These are phyloP conservation scores for Thera obeliscata DNA, from an alignment of 2,888 invertebrate genomes.

Conservation along the genomic window DNA sequence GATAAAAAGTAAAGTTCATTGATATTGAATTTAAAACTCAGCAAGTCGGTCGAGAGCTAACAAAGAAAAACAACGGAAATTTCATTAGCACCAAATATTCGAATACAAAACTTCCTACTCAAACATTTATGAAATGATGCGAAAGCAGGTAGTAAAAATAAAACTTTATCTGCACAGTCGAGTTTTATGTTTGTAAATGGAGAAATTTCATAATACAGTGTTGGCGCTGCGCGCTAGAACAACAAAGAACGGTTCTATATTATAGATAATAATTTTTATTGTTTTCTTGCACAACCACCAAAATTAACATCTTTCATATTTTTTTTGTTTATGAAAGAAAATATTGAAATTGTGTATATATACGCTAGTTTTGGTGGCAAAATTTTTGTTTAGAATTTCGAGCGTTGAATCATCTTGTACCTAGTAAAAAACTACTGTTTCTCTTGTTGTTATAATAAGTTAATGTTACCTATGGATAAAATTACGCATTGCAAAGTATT, in stretches of 20 bases:
- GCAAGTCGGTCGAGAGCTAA: too few relatives aligned
- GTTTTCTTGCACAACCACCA: not conserved
- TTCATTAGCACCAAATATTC: constrained; percentile 49
- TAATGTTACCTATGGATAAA: not conserved
- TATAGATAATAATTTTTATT: not conserved
- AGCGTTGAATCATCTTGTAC: too few relatives aligned
- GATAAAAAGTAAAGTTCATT: too few relatives aligned
- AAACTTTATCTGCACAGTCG: constrained; percentile 52
- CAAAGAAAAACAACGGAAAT: constrained; percentile 31
- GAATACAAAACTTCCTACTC: constrained; percentile 49
- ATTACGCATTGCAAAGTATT: constrained; percentile 16
- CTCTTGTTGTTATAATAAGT: not conserved
- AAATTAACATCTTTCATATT: not conserved
- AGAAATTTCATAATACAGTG: constrained; percentile 50
- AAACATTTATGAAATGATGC: constrained; percentile 55
- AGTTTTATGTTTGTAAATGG: constrained; percentile 52
- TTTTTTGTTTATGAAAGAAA: too few relatives aligned
- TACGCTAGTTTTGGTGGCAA: too few relatives aligned
- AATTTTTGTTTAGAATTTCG: too few relatives aligned
- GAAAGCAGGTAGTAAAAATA: constrained; percentile 57
- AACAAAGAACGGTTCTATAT: constrained; percentile 27
- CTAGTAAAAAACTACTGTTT: not conserved
- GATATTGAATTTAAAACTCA: too few relatives aligned
- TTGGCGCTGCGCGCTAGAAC: constrained; percentile 32
- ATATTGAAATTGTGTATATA: too few relatives aligned